Evolutionary conservation across 2,113 vertebrate species (phyloP).

Genomic region (Onychostruthus taczanowskii): DNA sequence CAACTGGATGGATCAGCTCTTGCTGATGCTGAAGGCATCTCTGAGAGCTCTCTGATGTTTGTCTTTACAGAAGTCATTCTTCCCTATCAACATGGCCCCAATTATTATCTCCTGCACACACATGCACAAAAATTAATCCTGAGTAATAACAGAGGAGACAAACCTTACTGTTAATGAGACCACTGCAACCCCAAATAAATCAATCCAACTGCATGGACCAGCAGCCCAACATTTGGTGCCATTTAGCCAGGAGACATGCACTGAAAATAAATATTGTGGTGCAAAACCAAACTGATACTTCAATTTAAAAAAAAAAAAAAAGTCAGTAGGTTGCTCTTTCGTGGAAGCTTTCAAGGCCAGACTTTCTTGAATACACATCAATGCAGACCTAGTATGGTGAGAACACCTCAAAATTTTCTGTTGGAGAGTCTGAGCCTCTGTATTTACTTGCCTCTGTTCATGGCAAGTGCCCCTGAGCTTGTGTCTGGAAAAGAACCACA

Average conservation of each 20-base stretch:
- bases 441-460: not conserved
- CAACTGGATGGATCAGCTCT: not conserved
- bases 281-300: not conserved
- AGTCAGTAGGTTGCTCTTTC: not conserved
- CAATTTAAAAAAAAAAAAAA: rapidly evolving
- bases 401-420: not conserved
- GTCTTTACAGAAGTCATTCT: not conserved
- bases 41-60: not conserved
- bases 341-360: not conserved
- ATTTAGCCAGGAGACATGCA: not conserved
- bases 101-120: not conserved
- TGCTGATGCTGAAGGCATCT: not conserved
- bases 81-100: not conserved
- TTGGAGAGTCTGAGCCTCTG: not conserved
- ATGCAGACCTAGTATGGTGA: not conserved
- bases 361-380: no score
- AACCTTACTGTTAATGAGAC: not conserved
- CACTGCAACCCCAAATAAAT: not conserved
- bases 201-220: not conserved
- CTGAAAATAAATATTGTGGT: not conserved
- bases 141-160: not conserved
- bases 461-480: rapidly evolving
- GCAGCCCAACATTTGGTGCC: not conserved
- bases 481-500: not conserved
- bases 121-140: not conserved